Evolutionary conservation across 2,888 invertebrate species (phyloP).

Genomic region (Bugulina stolonifera): DNA sequence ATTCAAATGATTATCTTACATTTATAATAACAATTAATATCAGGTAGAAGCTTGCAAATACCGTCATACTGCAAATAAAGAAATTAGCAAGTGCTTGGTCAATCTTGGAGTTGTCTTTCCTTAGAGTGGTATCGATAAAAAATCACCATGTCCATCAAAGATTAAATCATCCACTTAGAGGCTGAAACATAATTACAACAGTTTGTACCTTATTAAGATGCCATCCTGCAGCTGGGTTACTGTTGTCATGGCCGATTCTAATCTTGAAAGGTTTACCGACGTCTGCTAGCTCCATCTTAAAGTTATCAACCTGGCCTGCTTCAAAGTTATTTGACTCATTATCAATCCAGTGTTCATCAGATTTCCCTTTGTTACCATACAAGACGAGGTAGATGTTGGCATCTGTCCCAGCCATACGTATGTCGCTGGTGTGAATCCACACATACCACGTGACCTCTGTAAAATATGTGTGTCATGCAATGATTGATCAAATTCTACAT

Average conservation of each 20-base stretch:
- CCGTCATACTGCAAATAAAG: too few relatives aligned
- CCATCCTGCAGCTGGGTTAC: slow-evolving; percentile 49
- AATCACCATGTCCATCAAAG: too few relatives aligned
- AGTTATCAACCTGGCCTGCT: slow-evolving; percentile 45
- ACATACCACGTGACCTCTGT: slow-evolving; percentile 50
- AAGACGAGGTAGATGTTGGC: slow-evolving; percentile 48
- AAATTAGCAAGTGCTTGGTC: too few relatives aligned
- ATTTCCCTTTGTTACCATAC: slow-evolving; percentile 51
- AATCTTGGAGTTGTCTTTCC: too few relatives aligned
- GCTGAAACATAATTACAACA: too few relatives aligned
- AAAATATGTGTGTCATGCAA: too few relatives aligned
- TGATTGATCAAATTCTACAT: too few relatives aligned
- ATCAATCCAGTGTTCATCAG: slow-evolving; percentile 46
- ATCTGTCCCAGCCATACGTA: slow-evolving; percentile 49
- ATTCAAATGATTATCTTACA: too few relatives aligned
- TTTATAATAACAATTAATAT: too few relatives aligned
- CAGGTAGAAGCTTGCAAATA: too few relatives aligned
- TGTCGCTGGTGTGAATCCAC: slow-evolving; percentile 47
- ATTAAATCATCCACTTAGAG: too few relatives aligned
- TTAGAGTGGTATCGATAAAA: too few relatives aligned
- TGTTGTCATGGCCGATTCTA: slow-evolving; percentile 51
- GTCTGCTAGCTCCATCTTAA: slow-evolving; percentile 45
- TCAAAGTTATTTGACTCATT: slow-evolving; percentile 51
- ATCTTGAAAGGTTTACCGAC: slow-evolving; percentile 51
- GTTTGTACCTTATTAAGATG: slow-evolving; percentile 46